phyloP scores from a whole-genome alignment of 2,888 invertebrate genomes.

The Epirrita christyi region DNA sequence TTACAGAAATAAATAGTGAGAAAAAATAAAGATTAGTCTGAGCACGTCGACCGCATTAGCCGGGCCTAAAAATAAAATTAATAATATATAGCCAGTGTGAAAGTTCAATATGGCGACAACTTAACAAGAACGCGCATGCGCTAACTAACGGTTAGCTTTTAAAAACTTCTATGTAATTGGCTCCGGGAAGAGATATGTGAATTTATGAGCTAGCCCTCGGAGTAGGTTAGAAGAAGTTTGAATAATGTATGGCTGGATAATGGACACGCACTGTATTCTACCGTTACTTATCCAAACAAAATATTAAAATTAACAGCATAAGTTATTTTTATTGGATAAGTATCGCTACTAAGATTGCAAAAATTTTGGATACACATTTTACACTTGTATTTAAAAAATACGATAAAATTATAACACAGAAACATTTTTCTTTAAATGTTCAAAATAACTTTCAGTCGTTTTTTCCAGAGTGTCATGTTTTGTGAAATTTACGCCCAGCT shows the following conservation, averaged over 20 bases:
- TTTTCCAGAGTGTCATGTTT: constrained; percentile 78
- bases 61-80: constrained; percentile 76
- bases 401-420: background rate
- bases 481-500: constrained; percentile 81
- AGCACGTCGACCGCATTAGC: constrained; percentile 69
- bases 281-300: constrained; percentile 35
- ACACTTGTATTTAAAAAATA: background rate
- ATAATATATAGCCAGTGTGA: constrained; percentile 74
- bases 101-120: constrained; percentile 75
- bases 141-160: constrained; percentile 56
- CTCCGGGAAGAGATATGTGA: constrained; percentile 59
- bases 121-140: constrained; percentile 53
- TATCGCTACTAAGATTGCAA: background rate
- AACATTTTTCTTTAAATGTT: constrained; percentile 45
- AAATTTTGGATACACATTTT: too few species aligned
- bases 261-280: constrained; percentile 36
- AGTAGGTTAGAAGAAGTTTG: constrained; percentile 53
- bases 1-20: constrained; percentile 72
- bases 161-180: constrained; percentile 64
- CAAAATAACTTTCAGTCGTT: constrained; percentile 66
- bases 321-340: background rate
- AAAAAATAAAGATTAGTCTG: constrained; percentile 67
- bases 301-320: constrained; percentile 40
- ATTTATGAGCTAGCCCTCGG: constrained; percentile 50
- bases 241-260: constrained; percentile 53